These are phyloP conservation scores for Villa cingulata DNA, from an alignment of 2,888 invertebrate genomes.

Conservation along the genomic window DNA sequence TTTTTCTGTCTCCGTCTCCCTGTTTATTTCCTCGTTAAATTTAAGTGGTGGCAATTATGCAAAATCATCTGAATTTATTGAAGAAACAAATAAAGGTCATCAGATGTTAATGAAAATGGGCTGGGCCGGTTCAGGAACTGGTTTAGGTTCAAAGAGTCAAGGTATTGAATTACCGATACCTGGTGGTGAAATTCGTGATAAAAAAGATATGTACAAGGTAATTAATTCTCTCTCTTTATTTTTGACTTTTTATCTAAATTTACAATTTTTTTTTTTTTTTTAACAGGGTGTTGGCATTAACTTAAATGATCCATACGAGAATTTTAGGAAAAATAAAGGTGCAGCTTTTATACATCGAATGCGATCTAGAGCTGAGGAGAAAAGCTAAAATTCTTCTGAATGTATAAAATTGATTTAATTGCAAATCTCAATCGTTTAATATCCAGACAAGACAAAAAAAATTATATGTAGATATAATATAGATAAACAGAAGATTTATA, in stretches of 20 bases:
- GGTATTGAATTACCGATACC: constrained; percentile 92
- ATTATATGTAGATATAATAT: no score
- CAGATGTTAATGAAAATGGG: constrained; percentile 97
- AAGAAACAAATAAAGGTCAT: constrained; percentile 90
- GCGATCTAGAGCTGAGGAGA: constrained; percentile 77
- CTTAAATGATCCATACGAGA: constrained; percentile 90
- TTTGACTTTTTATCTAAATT: constrained; percentile 3
- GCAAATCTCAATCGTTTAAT: no score
- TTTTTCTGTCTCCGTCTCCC: constrained; percentile 6
- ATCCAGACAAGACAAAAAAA: no score
- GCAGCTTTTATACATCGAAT: constrained; percentile 88
- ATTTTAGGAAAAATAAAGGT: constrained; percentile 91
- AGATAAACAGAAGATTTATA: no score
- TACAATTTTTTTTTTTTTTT: not conserved
- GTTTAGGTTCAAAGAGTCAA: constrained; percentile 87
- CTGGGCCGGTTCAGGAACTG: constrained; percentile 79
- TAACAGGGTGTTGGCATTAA: constrained; percentile 75
- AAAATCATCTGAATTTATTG: constrained; percentile 49
- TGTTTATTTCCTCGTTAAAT: constrained; percentile 3
- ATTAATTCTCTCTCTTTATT: not conserved
- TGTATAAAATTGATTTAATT: no score
- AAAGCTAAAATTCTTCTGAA: constrained; percentile 29
- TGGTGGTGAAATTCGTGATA: constrained; percentile 79
- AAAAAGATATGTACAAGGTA: constrained; percentile 78
- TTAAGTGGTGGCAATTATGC: constrained; percentile 27